Evolutionary conservation across 2,113 vertebrate species (phyloP), one percentile per base, ranked within the genome.

Genomic region (Riparia riparia): DNA sequence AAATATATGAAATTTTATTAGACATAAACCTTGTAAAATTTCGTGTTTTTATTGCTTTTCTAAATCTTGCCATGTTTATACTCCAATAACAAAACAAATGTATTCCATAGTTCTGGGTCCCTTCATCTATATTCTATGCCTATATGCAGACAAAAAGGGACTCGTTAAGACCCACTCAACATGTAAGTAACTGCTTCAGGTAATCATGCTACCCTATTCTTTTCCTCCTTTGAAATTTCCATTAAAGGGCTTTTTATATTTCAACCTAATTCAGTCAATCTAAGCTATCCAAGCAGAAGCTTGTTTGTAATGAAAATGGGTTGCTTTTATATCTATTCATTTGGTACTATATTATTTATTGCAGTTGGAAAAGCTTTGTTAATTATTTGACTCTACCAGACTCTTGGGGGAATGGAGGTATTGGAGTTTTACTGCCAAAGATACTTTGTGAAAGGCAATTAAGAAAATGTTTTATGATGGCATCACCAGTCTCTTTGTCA

Each of bases 321-420:
- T 61, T 96, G 49, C 58, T 42, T 89, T 89, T 93, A 2, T 50
- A 72, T 71, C 60, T 83, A 2, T 94, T 93, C 1, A 3, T 82
- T 91, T 80, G 45, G 32, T 89, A 20, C 54, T 79, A 1, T 76
- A 44, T 90, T 92, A 86, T 88, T 96, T 95, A 70, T 41, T 93
- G 71, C 66, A 70, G 28, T 73, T 51, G 92, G 90, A 90, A 96
- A 86, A 90, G 68, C 77, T 94, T 83, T 85, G 64, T 91, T 96
- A 84, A 77, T 93, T 91, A 76, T 83, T 90, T 84, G 66, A 50
- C 21, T 95, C 5, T 47, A 15, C 70, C 63, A 82, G 47, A 17
- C 51, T 90, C 65, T 86, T 41, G 21, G 60, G 69, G 73, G 56
- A 78, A 29, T 76, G 39, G 49, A 80, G 39, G 47, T 90, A 78